phyloP scores from a whole-genome alignment of 2,797 vertebrate genomes.

The Orientallactaga sibirica region DNA sequence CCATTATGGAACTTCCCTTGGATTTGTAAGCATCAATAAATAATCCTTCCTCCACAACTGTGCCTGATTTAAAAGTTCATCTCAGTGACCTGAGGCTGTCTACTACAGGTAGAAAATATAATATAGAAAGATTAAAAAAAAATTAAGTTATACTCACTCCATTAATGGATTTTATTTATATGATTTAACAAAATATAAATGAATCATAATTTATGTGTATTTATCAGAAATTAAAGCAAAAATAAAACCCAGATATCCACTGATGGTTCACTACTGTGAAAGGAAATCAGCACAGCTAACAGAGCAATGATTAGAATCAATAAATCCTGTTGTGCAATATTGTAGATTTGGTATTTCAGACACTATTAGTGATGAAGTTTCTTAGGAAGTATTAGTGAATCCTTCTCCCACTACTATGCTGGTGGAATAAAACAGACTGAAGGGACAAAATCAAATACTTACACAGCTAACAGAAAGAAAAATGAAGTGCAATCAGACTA shows the following conservation, averaged over 20 bases:
- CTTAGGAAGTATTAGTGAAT: neutral
- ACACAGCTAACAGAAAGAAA: neutral
- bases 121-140: neutral
- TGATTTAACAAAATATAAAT: neutral
- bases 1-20: too few relatives aligned
- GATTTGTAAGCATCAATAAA: too few relatives aligned
- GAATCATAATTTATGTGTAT: slow-evolving; percentile 30
- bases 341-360: slow-evolving; percentile 11
- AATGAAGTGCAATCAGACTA: neutral
- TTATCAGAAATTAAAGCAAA: neutral
- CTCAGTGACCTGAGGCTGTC: too few relatives aligned
- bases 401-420: neutral
- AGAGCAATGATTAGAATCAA: neutral
- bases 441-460: neutral
- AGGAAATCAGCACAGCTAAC: neutral
- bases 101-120: too few relatives aligned
- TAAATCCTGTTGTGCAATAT: slow-evolving; percentile 19
- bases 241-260: slow-evolving; percentile 30
- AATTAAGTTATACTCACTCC: neutral
- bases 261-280: slow-evolving; percentile 18
- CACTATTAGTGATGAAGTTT: neutral
- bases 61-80: too few relatives aligned
- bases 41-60: too few relatives aligned
- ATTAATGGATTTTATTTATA: neutral
- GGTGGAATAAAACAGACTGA: neutral